Evolutionary conservation across 2,113 vertebrate genomes (phyloP).

Genomic region (Trichomycterus rosablanca): DNA sequence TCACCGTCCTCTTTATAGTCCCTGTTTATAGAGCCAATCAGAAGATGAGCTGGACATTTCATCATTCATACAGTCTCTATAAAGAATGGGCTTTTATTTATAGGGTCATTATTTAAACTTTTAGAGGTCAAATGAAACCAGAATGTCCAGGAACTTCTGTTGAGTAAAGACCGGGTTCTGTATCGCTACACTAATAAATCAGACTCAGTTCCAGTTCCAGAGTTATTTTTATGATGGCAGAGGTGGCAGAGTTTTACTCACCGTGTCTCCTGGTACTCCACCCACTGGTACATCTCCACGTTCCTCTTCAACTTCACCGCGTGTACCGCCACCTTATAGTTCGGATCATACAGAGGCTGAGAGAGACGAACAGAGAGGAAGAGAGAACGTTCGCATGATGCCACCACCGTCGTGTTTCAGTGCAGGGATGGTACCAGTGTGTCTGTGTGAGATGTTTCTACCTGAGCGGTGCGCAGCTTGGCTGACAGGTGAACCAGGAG

Average conservation of each 20-base stretch:
- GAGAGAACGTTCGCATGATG: neutral
- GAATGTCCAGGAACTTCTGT: too few relatives aligned
- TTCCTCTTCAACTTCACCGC: conserved; percentile 87
- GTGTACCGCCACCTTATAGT: conserved; percentile 81
- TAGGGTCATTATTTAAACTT: too few relatives aligned
- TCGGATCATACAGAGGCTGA: conserved; percentile 89
- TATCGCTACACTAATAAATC: too few relatives aligned
- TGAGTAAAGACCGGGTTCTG: too few relatives aligned
- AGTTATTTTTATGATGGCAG: too few relatives aligned
- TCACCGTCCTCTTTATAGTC: conserved; percentile 85
- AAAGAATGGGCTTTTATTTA: too few relatives aligned
- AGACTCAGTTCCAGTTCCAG: too few relatives aligned
- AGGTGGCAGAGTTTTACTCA: neutral
- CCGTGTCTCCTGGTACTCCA: conserved; percentile 78
- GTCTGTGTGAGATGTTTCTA: conserved; percentile 40
- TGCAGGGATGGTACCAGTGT: too few relatives aligned
- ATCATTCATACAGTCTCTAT: too few relatives aligned
- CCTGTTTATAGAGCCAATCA: conserved; percentile 55
- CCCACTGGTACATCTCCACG: conserved; percentile 99
- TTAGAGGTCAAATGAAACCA: too few relatives aligned
- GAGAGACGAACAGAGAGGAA: neutral
- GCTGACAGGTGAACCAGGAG: conserved; percentile 80
- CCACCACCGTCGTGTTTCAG: too few relatives aligned
- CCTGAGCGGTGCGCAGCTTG: conserved; percentile 77
- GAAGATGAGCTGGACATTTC: neutral